Evolutionary conservation across 2,113 vertebrate genomes (phyloP).

Genomic region (Gallinago paraguaiae): DNA sequence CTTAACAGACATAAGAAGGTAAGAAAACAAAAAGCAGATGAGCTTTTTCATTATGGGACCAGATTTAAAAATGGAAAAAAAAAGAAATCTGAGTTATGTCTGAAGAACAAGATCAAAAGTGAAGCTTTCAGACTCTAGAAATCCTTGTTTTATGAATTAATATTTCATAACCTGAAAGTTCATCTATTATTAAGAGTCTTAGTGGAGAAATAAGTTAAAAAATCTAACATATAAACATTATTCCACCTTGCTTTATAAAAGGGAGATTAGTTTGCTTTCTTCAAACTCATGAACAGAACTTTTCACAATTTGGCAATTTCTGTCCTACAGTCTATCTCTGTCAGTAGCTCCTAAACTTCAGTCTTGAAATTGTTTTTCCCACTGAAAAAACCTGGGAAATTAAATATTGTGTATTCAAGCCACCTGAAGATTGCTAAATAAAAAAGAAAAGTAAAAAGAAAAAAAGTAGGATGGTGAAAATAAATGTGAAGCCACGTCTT

Average conservation of each 20-base stretch:
- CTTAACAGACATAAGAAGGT: neutral
- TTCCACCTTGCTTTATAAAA: neutral
- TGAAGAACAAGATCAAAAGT: neutral
- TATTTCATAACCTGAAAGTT: neutral
- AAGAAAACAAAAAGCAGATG: neutral
- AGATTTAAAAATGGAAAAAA: neutral
- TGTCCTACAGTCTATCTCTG: neutral
- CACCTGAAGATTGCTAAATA: neutral
- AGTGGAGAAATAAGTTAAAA: neutral
- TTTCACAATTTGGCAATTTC: neutral
- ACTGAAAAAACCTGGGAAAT: neutral
- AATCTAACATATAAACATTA: neutral
- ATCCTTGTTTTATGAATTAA: neutral
- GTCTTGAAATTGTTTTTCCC: neutral
- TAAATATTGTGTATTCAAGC: neutral
- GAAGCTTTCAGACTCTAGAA: neutral
- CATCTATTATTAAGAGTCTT: constrained; percentile 17
- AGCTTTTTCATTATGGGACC: neutral
- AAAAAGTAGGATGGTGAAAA: accelerated
- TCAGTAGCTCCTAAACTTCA: neutral
- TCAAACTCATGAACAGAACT: neutral
- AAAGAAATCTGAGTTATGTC: neutral
- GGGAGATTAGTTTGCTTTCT: neutral
- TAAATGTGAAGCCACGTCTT: neutral
- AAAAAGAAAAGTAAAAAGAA: neutral